Percentiles rank a stretch among this genome's conserved stretches.
Conservation (phyloP, 1,140 invertebrate species). For the Cydia strobilella region DNA sequence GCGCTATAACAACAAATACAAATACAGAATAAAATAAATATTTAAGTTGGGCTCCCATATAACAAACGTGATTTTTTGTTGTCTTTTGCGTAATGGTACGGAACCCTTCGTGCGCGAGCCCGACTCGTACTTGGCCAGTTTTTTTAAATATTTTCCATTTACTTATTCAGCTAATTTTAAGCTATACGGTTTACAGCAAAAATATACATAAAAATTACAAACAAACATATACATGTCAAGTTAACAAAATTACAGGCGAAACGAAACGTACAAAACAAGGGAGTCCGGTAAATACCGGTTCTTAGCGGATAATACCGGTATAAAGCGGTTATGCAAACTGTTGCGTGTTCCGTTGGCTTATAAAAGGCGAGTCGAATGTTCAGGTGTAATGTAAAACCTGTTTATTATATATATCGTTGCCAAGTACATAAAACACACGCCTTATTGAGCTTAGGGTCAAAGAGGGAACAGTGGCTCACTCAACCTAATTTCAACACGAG, state of each 20-base stretch:
- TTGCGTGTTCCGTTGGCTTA: neutral
- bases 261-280: conserved; percentile 45
- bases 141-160: neutral
- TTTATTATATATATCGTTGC: no score
- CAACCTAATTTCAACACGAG: no score
- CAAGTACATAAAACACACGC: no score
- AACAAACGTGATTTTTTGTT: no score
- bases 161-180: neutral
- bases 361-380: neutral
- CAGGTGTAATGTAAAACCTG: neutral
- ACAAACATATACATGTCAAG: conserved; percentile 22
- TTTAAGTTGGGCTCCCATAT: no score
- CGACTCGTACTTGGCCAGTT: no score
- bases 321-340: conserved; percentile 23
- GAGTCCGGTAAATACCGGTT: conserved; percentile 66
- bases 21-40: no score
- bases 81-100: no score
- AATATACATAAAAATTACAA: conserved; percentile 7
- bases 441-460: no score
- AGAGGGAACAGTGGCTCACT: no score
- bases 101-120: no score
- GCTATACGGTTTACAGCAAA: neutral
- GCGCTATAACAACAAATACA: no score
- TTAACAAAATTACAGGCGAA: conserved; percentile 18
- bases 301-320: conserved; percentile 51